These are phyloP conservation scores for Psilopogon haemacephalus DNA, from an alignment of 2,113 vertebrate species.

Conservation along the genomic window DNA sequence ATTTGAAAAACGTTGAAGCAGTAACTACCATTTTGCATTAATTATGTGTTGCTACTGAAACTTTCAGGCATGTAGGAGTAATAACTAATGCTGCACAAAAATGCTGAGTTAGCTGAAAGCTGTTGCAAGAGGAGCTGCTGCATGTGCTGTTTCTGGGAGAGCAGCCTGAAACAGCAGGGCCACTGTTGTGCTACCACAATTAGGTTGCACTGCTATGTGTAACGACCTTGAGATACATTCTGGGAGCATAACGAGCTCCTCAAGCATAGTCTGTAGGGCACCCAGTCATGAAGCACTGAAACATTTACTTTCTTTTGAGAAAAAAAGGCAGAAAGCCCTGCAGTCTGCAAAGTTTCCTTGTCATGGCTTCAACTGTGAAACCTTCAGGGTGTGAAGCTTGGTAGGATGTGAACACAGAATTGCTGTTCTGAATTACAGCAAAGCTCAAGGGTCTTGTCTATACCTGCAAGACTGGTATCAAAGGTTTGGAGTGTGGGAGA, in stretches of 20 bases:
- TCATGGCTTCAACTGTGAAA: not conserved
- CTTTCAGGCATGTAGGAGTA: not conserved
- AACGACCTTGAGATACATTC: not conserved
- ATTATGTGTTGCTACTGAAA: not conserved
- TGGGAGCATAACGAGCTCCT: not conserved
- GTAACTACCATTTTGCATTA: not conserved
- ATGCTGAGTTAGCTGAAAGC: not conserved
- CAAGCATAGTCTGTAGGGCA: not conserved
- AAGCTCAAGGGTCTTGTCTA: not conserved
- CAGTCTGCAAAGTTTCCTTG: not conserved
- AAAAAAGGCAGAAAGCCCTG: not conserved
- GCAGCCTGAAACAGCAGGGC: not conserved
- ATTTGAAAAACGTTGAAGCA: not conserved
- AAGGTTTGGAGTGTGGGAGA: not conserved
- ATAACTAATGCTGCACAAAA: not conserved
- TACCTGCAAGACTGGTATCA: not conserved
- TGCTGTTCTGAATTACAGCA: not conserved
- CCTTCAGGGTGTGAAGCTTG: not conserved
- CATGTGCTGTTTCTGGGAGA: not conserved
- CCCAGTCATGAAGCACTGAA: not conserved
- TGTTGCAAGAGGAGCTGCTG: not conserved
- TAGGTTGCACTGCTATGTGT: fast-evolving
- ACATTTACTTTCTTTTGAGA: not conserved
- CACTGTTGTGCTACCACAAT: not conserved
- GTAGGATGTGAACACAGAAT: not conserved